Evolutionary conservation across 2,888 invertebrate species (phyloP), one percentile per base, ranked within the genome.

Genomic region (Xestia sexstrigata): DNA sequence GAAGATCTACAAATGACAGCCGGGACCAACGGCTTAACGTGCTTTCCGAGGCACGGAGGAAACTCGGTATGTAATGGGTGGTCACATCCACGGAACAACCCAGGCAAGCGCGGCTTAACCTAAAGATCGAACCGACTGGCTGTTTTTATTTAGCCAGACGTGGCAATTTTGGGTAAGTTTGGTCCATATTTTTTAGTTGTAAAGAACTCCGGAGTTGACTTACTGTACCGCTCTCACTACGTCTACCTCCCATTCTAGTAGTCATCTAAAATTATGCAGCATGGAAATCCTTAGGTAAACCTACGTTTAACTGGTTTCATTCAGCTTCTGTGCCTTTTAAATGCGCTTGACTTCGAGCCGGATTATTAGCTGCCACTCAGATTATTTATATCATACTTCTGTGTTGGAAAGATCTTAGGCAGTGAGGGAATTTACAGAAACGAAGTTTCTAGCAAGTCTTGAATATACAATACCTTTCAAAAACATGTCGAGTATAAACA

Each of bases 221-320:
- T 58, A 80, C 79, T 0, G 71, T 39, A 1, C 1, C 9, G 15
- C 23, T 23, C 23, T 11, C 8, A 62, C 73, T 35, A 60, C 9
- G 39, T 30, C 9, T 6, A 60, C 39, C 15, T 60, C 55, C 11
- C 60, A 39, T 79, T 82, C 15, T 78, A 67, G 60, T 26, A 80
- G 58, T 45, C 35, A 45, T 58, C 68, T 69, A 20, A n/a, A 84
- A 84, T 70, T 60, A 52, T 62, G 30, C 66, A 15, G 45, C 81
- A 60, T 65, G 63, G 26, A 60, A 76, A 84, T 62, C 72, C 17
- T 11, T 80, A 47, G 84, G 66, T 72, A 72, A 80, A 80, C 52
- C 45, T 30, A 11, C 63, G 35, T 65, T 80, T 55, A 49, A 71
- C 80, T 79, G 63, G 63, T 65, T 80, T 39, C 42, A 70, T 52